These are phyloP conservation scores for Zhuqinia jingwanae DNA, from an alignment of 2,888 invertebrate species.

Conservation along the genomic window DNA sequence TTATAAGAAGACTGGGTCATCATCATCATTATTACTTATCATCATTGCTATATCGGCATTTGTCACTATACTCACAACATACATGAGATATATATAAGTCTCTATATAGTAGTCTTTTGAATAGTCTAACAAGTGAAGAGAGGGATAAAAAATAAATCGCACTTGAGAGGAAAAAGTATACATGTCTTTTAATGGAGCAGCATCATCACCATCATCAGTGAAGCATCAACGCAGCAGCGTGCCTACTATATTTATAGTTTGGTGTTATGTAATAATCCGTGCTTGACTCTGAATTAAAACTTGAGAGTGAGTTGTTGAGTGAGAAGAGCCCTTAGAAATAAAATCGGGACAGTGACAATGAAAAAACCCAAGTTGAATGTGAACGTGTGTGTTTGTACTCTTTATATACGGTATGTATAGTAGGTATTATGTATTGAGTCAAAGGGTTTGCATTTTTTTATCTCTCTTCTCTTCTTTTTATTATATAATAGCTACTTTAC, in stretches of 20 bases:
- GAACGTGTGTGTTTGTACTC: too few relatives aligned
- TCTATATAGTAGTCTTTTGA: neutral
- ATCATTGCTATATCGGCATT: constrained; percentile 8
- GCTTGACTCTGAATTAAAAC: constrained; percentile 57
- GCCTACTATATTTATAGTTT: neutral
- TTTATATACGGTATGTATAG: constrained; percentile 8
- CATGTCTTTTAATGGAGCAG: constrained; percentile 33
- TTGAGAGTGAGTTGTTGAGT: too few relatives aligned
- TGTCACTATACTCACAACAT: neutral
- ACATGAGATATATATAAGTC: neutral
- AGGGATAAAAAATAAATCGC: constrained; percentile 25
- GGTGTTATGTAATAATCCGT: constrained; percentile 56
- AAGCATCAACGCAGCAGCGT: neutral
- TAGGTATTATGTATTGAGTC: neutral
- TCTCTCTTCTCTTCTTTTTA: constrained; percentile 14
- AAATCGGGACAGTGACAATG: constrained; percentile 68
- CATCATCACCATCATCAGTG: too few relatives aligned
- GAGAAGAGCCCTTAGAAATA: constrained; percentile 43
- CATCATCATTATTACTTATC: neutral
- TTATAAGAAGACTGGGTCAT: constrained; percentile 36
- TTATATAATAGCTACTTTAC: neutral
- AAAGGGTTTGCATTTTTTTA: constrained; percentile 7
- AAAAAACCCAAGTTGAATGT: constrained; percentile 37
- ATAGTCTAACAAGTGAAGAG: neutral
- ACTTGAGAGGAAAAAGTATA: constrained; percentile 25